Evolutionary conservation across 2,797 vertebrate species (phyloP).

Genomic region (Podarcis lilfordi): DNA sequence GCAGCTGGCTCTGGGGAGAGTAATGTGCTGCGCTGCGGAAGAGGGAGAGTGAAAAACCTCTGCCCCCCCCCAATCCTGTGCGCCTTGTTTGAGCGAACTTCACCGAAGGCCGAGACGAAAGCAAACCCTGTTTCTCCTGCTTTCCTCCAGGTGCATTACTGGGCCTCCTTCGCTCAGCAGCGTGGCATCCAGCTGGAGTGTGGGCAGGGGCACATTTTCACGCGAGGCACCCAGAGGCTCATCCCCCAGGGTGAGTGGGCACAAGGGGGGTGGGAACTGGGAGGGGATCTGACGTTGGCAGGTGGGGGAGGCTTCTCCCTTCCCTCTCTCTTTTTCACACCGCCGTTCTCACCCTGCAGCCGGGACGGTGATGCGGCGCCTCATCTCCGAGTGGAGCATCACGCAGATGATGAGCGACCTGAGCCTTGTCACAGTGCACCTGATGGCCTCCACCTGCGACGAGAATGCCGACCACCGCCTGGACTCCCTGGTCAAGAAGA

Average conservation of each 20-base stretch:
- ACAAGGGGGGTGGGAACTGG: rapidly evolving
- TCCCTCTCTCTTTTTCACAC: not conserved
- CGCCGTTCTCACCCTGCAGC: conserved; percentile 74
- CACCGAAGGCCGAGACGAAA: too few species aligned
- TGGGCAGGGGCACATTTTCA: conserved; percentile 93
- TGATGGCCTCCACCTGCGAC: conserved; percentile 95
- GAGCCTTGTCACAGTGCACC: conserved; percentile 91
- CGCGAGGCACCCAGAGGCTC: conserved; percentile 92
- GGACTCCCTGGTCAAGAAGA: conserved; percentile 93
- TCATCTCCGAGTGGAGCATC: conserved; percentile 98
- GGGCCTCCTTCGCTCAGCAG: conserved; percentile 98
- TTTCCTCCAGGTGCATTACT: conserved; percentile 90
- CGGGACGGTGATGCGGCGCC: conserved; percentile 96
- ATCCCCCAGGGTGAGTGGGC: conserved; percentile 90
- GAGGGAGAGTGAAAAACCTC: too few species aligned
- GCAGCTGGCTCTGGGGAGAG: too few species aligned
- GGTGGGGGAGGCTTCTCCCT: not conserved
- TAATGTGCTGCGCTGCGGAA: too few species aligned
- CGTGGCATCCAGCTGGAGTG: conserved; percentile 95
- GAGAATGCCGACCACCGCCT: conserved; percentile 93
- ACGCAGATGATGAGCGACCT: conserved; percentile 98
- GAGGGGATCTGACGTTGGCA: too few species aligned
- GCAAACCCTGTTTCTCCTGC: too few species aligned
- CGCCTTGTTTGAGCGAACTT: too few species aligned
- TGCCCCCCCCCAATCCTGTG: too few species aligned